Evolutionary conservation across 2,797 vertebrate species (phyloP).

Genomic region (Sandelia bainsii): DNA sequence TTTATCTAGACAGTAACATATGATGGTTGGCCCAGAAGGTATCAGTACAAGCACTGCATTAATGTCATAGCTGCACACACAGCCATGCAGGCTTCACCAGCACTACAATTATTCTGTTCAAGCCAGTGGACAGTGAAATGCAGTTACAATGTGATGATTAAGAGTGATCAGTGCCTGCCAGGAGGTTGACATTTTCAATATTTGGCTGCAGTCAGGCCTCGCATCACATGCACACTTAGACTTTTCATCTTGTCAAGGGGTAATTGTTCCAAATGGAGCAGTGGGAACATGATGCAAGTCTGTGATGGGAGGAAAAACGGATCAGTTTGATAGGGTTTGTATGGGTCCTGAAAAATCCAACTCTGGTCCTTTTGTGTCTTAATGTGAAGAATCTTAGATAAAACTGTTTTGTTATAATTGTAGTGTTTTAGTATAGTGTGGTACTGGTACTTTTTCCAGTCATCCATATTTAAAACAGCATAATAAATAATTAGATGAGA

Average conservation of each 20-base stretch:
- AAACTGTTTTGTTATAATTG: neutral
- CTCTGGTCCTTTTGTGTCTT: neutral
- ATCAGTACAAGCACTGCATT: conserved; percentile 15
- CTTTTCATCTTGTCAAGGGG: conserved; percentile 70
- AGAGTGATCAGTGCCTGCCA: conserved; percentile 69
- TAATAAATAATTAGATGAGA: neutral
- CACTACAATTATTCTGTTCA: conserved; percentile 22
- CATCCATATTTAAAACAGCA: neutral
- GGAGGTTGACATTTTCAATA: conserved; percentile 69
- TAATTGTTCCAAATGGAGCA: conserved; percentile 58
- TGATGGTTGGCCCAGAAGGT: conserved; percentile 12
- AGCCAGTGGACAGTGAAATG: conserved; percentile 23
- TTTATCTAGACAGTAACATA: conserved; percentile 34
- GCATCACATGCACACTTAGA: conserved; percentile 54
- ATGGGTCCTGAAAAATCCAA: neutral
- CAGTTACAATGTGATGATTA: conserved; percentile 59
- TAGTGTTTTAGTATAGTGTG: neutral
- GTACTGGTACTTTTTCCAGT: neutral
- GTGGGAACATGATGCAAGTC: conserved; percentile 54
- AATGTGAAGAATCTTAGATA: neutral
- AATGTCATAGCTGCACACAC: conserved; percentile 37
- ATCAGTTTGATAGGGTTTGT: conserved; percentile 40
- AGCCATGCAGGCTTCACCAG: conserved; percentile 19
- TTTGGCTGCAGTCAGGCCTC: conserved; percentile 55
- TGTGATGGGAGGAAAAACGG: conserved; percentile 58